These are phyloP conservation scores for Carassius gibelio DNA, from an alignment of 2,113 vertebrate genomes.

Conservation along the genomic window DNA sequence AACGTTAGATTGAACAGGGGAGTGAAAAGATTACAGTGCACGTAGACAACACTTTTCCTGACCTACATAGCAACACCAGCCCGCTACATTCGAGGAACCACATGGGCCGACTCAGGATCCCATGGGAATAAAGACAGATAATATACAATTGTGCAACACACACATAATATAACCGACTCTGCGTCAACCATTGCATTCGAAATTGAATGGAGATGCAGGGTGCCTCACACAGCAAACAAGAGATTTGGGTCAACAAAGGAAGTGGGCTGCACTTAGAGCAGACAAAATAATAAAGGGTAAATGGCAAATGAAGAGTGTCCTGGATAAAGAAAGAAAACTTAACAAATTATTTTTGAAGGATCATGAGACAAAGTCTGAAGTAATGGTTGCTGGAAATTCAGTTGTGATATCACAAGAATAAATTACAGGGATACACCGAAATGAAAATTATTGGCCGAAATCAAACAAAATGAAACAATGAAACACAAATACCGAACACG, in stretches of 20 bases:
- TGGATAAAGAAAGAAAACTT: too few species aligned
- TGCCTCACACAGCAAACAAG: not conserved
- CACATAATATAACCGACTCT: not conserved
- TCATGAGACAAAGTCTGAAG: not conserved
- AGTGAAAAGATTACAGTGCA: not conserved
- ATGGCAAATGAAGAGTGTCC: not conserved
- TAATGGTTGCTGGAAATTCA: not conserved
- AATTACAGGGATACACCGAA: too few species aligned
- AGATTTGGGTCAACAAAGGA: conserved; percentile 12
- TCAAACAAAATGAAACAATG: too few species aligned
- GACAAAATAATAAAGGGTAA: not conserved
- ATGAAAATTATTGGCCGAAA: too few species aligned
- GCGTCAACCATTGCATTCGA: conserved; percentile 1
- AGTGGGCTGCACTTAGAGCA: not conserved
- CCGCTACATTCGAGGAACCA: conserved; percentile 8
- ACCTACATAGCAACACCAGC: conserved; percentile 63
- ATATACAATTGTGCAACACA: not conserved
- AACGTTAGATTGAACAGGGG: not conserved
- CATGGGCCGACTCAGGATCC: conserved; percentile 1
- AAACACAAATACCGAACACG: too few species aligned
- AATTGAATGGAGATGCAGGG: conserved; percentile 1
- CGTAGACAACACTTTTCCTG: conserved; percentile 40
- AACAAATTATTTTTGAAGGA: not conserved
- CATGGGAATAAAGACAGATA: not conserved
- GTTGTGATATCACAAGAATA: not conserved